These are phyloP conservation scores for Toxostoma redivivum DNA, from an alignment of 2,113 vertebrate genomes.

Conservation along the genomic window DNA sequence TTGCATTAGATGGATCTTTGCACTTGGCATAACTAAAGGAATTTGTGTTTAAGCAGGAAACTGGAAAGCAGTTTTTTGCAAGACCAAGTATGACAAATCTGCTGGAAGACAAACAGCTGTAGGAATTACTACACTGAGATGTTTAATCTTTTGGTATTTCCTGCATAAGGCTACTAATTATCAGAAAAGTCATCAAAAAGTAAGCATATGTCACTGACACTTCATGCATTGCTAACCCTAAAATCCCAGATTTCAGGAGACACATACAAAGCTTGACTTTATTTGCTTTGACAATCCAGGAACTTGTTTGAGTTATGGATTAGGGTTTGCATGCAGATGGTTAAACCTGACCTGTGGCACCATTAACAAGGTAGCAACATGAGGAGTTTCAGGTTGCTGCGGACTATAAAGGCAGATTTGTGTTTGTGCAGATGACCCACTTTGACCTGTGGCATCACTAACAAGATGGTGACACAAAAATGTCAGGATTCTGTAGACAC, in stretches of 20 bases:
- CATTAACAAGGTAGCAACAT: not conserved
- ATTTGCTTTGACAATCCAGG: not conserved
- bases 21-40: not conserved
- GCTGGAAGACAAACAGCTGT: not conserved
- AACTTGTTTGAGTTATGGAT: not conserved
- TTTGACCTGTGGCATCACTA: not conserved
- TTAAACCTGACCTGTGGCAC: not conserved
- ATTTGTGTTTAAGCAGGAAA: not conserved
- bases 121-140: not conserved
- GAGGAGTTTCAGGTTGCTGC: not conserved
- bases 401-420: not conserved
- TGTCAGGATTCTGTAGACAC: not conserved
- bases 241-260: not conserved
- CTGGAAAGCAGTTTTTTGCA: not conserved
- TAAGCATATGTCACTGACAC: not conserved
- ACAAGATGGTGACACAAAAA: not conserved
- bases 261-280: not conserved
- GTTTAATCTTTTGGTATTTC: not conserved
- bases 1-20: not conserved
- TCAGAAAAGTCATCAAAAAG: not conserved
- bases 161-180: not conserved
- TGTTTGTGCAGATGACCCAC: not conserved
- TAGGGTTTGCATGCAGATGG: not conserved
- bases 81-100: not conserved
- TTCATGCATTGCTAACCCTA: not conserved